Evolutionary conservation across 2,113 vertebrate genomes (phyloP).

Genomic region (Sprattus sprattus): DNA sequence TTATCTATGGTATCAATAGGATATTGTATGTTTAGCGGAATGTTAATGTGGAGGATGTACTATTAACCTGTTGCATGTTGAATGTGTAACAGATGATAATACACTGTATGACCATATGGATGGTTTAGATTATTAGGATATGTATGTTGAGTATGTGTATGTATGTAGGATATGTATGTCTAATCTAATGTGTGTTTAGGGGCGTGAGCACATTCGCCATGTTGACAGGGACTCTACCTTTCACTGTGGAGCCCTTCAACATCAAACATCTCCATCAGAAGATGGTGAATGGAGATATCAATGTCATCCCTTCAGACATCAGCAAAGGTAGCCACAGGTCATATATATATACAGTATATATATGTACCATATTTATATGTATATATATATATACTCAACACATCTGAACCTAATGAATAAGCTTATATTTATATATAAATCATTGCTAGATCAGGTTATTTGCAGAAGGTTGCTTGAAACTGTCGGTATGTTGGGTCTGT

Average conservation of each 20-base stretch:
- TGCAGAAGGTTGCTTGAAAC: no score
- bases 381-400: neutral
- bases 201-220: conserved; percentile 81
- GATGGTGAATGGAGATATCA: conserved; percentile 79
- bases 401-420: no score
- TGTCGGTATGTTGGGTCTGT: no score
- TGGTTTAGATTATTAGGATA: no score
- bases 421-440: no score
- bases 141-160: neutral
- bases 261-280: conserved; percentile 83
- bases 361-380: neutral
- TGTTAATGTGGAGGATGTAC: no score
- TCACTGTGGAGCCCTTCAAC: conserved; percentile 80
- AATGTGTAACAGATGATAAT: no score
- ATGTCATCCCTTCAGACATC: conserved; percentile 72
- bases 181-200: conserved; percentile 55
- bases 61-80: no score
- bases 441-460: no score
- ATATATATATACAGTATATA: neutral
- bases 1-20: no score
- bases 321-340: conserved; percentile 34
- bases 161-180: neutral
- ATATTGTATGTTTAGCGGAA: no score
- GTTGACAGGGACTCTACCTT: conserved; percentile 78
- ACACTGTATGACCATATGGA: no score